Conservation (phyloP, 1,140 invertebrate species). For the Dreissena rostriformis region DNA sequence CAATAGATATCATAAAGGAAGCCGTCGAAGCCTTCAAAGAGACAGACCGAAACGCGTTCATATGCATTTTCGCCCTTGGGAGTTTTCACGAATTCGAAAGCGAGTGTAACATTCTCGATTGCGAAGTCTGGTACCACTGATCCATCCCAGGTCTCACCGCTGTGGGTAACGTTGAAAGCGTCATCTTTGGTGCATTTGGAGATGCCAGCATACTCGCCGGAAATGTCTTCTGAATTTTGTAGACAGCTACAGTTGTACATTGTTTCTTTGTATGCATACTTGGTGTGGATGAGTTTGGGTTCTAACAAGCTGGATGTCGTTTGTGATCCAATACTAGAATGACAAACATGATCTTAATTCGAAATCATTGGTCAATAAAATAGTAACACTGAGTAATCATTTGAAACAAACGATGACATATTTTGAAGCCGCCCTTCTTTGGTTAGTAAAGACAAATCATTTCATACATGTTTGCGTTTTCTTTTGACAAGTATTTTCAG, state of each 20-base stretch:
- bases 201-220: neutral
- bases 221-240: neutral
- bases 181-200: neutral
- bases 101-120: neutral
- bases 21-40: too few species aligned
- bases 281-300: neutral
- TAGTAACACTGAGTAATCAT: too few species aligned
- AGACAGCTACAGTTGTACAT: neutral
- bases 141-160: neutral
- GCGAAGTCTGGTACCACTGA: neutral
- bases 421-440: too few species aligned
- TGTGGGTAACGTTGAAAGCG: neutral
- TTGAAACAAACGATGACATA: too few species aligned
- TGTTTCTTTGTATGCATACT: neutral
- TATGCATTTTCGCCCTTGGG: too few species aligned
- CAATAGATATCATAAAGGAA: too few species aligned
- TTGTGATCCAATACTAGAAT: too few species aligned
- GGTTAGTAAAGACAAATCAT: too few species aligned
- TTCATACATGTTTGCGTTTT: too few species aligned
- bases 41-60: too few species aligned
- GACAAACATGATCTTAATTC: too few species aligned
- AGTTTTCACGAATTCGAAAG: neutral
- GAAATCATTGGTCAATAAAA: neutral
- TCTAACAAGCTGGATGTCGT: neutral
- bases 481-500: too few species aligned